Base-by-base conservation (phyloP, 2,888 invertebrate genomes). In the Euplagia quadripunctaria region DNA sequence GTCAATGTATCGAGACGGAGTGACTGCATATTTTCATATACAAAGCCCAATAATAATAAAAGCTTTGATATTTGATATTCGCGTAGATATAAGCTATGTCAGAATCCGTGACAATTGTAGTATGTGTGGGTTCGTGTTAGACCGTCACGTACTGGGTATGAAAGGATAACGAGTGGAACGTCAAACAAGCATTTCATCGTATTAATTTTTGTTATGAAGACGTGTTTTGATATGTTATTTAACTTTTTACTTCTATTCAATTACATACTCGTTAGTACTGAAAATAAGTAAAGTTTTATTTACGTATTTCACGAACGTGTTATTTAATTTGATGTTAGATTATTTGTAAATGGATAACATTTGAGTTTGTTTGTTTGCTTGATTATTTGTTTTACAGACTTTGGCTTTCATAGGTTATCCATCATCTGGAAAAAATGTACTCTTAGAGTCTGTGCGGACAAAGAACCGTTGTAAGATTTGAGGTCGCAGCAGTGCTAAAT, bases 61-160 rank as follows among this genome's bases (percentile, higher is more conserved):
- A 58, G 11, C n/a, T 58, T 1, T 11, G 5, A 5, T 11, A 58
- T 20, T 58, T 58, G 58, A 58, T 20, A 58, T 65, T 14, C 14
- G 65, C 8, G 16, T 49, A 14, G 46, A 65, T 49, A 65, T 65
- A 65, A 65, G 46, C 65, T 20, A 20, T 49, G 20, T 43, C 11
- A 20, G 64, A 20, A 12, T 65, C 43, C 65, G 65, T 65, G 65
- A 65, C 65, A 65, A 20, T 20, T 20, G 46, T 65, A 65, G 20
- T 16, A 65, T n/a, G 1, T 16, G 20, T 65, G 14, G 6, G 12
- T 5, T 14, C 12, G 7, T 16, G 65, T 49, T 7, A 65, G 14
- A 31, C 16, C n/a, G 65, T 49, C 65, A 65, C 65, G 65, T 65
- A 65, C 49, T 7, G 8, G 46, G 20, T 49, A 49, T n/a, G 49